Base-by-base conservation (phyloP, 1,140 invertebrate genomes). In the Bombus difficillimus region DNA sequence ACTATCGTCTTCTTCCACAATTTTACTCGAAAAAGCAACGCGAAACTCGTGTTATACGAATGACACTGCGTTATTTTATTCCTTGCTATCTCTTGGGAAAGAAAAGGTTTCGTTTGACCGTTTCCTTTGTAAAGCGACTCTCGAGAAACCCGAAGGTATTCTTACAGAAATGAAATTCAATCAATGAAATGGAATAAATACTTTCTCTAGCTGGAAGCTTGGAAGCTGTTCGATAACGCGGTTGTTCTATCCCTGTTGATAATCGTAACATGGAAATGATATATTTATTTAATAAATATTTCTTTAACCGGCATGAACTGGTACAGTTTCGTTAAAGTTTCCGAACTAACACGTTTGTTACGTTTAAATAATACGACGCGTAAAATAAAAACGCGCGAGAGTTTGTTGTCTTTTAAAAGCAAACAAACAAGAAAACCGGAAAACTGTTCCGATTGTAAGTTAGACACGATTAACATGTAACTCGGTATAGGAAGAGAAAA, bases 261-360 rank as follows among this genome's bases (percentile, higher is more conserved):
- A 37, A 22, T 68, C 64, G 18, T 68, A 68, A 34, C 32, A 37
- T 68, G 34, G 34, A 37, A 0, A n/a, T 12, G 28, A 62, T 10
- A 9, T 5, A n/a, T 62, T 62, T n/a, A 62, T 62, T n/a, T n/a
- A 13, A n/a, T 12, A 62, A 13, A 62, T n/a, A n/a, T 12, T n/a
- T 13, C 47, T 22, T 22, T 22, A 22, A 5, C 12, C 9, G 5
- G 59, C 0, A n/a, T 0, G 12, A 62, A 62, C 59, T 8, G 6
- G 3, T n/a, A 13, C 5, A 53, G 47, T 18, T 18, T 47, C 15
- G 15, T 62, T n/a, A 3, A 10, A 12, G 10, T 28, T 59, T 62
- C 13, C 12, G 0, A n/a, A n/a, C 10, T 2, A 4, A n/a, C 10
- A 0, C 57, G 0, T 6, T 18, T 59, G n/a, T 68, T 34, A 2